Conservation (phyloP, 2,113 vertebrate species). For the Colinus virginianus region DNA sequence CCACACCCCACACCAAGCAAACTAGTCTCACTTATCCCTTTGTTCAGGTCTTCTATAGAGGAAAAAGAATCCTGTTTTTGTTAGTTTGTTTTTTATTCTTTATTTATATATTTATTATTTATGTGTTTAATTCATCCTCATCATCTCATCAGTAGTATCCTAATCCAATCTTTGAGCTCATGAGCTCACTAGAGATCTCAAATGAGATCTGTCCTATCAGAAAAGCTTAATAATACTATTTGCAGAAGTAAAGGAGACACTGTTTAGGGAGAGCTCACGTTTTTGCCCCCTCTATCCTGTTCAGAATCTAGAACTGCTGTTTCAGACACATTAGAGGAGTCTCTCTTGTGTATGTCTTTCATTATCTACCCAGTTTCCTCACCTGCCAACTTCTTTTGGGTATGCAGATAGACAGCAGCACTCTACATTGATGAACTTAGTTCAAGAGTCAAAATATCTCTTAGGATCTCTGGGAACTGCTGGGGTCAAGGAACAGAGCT, state of each 20-base stretch:
- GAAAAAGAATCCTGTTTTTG: neutral
- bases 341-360: neutral
- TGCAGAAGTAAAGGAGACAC: neutral
- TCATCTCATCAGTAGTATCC: fast-evolving
- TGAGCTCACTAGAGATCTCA: neutral
- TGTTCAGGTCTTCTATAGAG: neutral
- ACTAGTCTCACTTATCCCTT: neutral
- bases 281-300: neutral
- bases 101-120: neutral
- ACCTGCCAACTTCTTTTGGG: neutral
- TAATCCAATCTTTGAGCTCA: neutral
- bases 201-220: neutral
- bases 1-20: neutral
- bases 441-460: neutral
- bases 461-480: neutral
- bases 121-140: neutral
- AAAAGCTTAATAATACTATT: neutral
- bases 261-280: neutral
- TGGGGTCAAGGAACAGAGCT: neutral
- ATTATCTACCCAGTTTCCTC: neutral
- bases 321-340: neutral
- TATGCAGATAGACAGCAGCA: neutral
- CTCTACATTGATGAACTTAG: neutral
- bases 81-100: neutral
- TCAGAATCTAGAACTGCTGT: neutral